A percentile compares a stretch with the other conserved stretches of the same genome.
phyloP scores from a whole-genome alignment of 2,113 vertebrate genomes.

The Nibea coibor region DNA sequence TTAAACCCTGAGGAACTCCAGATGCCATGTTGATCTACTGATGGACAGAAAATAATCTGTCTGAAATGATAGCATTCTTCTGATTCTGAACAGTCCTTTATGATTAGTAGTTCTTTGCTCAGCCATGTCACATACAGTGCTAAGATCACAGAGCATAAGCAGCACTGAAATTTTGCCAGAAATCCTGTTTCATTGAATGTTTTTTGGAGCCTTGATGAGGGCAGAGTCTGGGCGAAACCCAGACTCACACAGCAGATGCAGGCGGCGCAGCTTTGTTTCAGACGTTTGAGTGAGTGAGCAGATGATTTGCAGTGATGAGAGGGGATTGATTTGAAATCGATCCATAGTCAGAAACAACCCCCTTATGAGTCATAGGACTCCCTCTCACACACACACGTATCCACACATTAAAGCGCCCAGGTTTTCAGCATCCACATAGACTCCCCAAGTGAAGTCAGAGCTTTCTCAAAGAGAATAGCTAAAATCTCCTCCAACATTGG shows the following conservation, averaged over 20 bases:
- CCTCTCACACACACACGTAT: slow-evolving; percentile 36
- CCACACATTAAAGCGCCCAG: slow-evolving; percentile 45
- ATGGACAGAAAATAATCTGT: no score
- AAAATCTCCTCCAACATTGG: slow-evolving; percentile 68
- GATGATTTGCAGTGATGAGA: slow-evolving; percentile 17
- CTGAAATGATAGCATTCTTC: neutral
- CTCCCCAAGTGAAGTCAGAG: slow-evolving; percentile 49
- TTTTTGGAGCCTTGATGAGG: neutral
- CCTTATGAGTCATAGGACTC: slow-evolving; percentile 57
- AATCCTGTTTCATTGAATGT: slow-evolving; percentile 4
- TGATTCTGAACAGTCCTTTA: neutral
- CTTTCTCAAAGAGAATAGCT: slow-evolving; percentile 78
- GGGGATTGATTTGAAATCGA: slow-evolving; percentile 33
- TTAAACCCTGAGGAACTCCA: neutral
- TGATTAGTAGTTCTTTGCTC: neutral
- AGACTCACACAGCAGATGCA: neutral
- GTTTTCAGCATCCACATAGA: slow-evolving; percentile 37
- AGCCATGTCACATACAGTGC: neutral
- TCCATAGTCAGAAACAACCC: slow-evolving; percentile 19
- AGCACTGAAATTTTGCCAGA: neutral
- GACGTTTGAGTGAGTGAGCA: neutral
- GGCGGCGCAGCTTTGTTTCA: neutral
- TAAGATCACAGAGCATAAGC: neutral
- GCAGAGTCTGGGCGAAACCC: neutral
- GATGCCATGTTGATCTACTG: neutral